Conservation (phyloP, 2,113 vertebrate species). For the Sebastes schlegelii region DNA sequence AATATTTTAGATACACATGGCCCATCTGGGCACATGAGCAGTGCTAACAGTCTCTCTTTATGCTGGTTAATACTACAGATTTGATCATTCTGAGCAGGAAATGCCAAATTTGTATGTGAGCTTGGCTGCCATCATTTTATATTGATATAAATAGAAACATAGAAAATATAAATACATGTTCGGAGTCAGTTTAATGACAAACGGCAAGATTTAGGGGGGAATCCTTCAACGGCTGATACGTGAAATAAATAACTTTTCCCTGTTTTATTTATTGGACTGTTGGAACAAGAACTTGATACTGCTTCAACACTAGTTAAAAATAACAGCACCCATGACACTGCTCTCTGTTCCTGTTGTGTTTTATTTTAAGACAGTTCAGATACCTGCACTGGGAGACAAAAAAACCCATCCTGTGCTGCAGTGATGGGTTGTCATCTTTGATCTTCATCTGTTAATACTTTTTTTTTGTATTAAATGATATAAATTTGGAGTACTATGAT, state of each 20-base stretch:
- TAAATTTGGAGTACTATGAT: conserved; percentile 15
- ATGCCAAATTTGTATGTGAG: conserved; percentile 17
- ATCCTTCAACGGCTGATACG: neutral
- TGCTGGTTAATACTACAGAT: conserved; percentile 39
- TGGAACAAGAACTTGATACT: neutral
- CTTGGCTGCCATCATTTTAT: conserved; percentile 19
- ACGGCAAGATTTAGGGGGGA: neutral
- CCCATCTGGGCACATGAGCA: conserved; percentile 65
- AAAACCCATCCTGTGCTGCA: neutral
- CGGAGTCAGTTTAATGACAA: neutral
- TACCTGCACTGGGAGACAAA: neutral
- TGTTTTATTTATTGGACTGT: neutral
- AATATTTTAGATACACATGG: conserved; percentile 71
- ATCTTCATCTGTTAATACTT: conserved; percentile 2
- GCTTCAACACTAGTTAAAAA: conserved; percentile 45
- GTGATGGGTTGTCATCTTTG: conserved; percentile 28
- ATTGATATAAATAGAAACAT: conserved; percentile 28
- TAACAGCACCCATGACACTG: conserved; percentile 31
- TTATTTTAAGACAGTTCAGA: conserved; percentile 48
- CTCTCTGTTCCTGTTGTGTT: conserved; percentile 14
- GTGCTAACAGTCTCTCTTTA: conserved; percentile 13
- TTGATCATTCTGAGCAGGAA: conserved; percentile 11
- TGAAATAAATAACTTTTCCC: neutral
- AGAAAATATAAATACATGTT: conserved; percentile 3
- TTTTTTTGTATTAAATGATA: conserved; percentile 10